Evolutionary conservation across 2,888 invertebrate species (phyloP), one percentile per base, ranked within the genome.

Genomic region (Mimas tiliae): DNA sequence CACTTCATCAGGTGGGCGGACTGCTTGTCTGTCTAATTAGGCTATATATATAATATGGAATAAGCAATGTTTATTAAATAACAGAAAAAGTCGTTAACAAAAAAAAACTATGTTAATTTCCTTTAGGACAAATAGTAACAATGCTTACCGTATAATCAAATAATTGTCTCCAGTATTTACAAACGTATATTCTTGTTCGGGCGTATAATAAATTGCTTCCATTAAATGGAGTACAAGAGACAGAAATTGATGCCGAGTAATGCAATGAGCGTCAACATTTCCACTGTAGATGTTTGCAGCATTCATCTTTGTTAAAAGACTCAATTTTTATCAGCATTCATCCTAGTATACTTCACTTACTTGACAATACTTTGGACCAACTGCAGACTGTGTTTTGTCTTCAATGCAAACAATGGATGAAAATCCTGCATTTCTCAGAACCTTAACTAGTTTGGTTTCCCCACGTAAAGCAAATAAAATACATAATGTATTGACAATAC

Each of bases 181-280:
- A 6, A 42, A 58, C 58, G 42, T 58, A 58, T 12, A 58, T 58
- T 42, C 42, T 38, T 19, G 42, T 42, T 58, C 19, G 19, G 58
- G 19, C 58, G 7, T 16, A 58, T 19, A 42, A 58, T 58, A 58
- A 58, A 58, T 58, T 12, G 58, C 58, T 58, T 58, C 58, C 58
- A 58, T 58, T 58, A 58, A 19, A 58, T 12, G 42, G 19, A 19
- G 58, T 19, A 58, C 19, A 58, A 42, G 42, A 16, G 38, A n/a
- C 42, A 58, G 58, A 58, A 16, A 58, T 38, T 58, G 58, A 58
- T 19, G 58, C 58, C 19, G 12, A 58, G 58, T 58, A 58, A 58
- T 58, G 58, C 58, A 58, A 19, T 58, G 58, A 19, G 58, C 58
- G 38, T 21, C 58, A 11, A 42, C 42, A 7, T 58, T 58, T 42